Conservation (phyloP, 92 coral and sea anemone genomes). For the Isaurus tuberculatus region DNA sequence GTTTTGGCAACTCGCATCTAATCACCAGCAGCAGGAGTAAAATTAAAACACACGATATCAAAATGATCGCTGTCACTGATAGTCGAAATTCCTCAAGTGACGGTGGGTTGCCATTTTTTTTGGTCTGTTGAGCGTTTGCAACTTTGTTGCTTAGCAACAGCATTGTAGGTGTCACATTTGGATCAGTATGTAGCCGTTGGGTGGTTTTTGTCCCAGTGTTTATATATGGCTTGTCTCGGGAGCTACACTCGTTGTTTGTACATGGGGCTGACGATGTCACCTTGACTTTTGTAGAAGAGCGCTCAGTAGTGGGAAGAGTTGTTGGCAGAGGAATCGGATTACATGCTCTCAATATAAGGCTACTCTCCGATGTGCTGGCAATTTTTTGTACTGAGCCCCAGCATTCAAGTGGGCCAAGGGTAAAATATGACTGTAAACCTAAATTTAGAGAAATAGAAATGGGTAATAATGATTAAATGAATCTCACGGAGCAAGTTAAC, state of each 20-base stretch:
- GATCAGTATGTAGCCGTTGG: too few species aligned
- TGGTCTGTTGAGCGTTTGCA: not conserved
- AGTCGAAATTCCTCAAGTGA: slow-evolving; percentile 33
- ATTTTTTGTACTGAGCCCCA: slow-evolving; percentile 63
- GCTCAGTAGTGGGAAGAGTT: slow-evolving; percentile 20
- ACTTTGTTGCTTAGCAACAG: not conserved
- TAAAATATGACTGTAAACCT: slow-evolving; percentile 67
- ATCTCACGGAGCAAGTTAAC: too few species aligned
- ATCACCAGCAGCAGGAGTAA: slow-evolving; percentile 67
- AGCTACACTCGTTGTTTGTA: not conserved
- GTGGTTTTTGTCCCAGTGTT: not conserved
- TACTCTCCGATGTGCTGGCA: slow-evolving; percentile 22
- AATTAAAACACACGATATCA: slow-evolving; percentile 70
- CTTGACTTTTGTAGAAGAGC: not conserved
- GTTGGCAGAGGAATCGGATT: slow-evolving; percentile 54
- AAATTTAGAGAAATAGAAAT: too few species aligned
- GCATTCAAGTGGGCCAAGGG: slow-evolving; percentile 91
- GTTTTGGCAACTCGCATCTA: slow-evolving; percentile 73
- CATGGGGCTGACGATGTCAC: not conserved
- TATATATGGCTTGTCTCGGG: not conserved
- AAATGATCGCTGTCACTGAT: slow-evolving; percentile 68
- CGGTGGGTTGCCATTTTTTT: slow-evolving; percentile 12
- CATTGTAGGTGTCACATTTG: not conserved
- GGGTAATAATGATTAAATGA: too few species aligned
- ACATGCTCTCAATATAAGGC: slow-evolving; percentile 52